Conservation (phyloP, 2,113 vertebrate genomes). For the Girardinichthys multiradiatus region DNA sequence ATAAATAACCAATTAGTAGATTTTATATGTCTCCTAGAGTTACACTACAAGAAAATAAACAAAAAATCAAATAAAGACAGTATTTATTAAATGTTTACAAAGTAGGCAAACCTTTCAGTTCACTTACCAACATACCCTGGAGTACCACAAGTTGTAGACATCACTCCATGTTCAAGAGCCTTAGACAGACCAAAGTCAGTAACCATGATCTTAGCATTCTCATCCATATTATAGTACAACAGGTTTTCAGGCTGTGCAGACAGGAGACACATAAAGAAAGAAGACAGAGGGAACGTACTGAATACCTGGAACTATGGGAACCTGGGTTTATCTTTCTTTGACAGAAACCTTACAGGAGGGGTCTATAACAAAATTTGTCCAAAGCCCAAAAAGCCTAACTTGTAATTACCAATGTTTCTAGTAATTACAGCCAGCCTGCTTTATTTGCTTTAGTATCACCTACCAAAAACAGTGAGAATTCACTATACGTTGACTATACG, state of each 20-base stretch:
- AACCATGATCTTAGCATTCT: slow-evolving; percentile 96
- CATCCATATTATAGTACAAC: slow-evolving; percentile 88
- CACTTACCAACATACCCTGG: slow-evolving; percentile 91
- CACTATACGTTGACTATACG: no score
- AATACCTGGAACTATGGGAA: no score
- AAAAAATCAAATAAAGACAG: neutral
- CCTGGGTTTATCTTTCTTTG: no score
- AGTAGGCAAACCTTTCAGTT: neutral
- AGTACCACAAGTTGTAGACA: slow-evolving; percentile 95
- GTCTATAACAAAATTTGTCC: no score
- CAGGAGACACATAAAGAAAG: neutral
- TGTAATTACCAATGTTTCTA: no score
- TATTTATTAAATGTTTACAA: neutral
- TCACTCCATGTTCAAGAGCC: slow-evolving; percentile 89
- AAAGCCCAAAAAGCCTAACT: no score
- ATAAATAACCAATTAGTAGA: no score
- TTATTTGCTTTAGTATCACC: no score
- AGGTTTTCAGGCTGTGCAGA: slow-evolving; percentile 90
- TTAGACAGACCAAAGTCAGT: slow-evolving; percentile 96
- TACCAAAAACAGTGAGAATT: no score
- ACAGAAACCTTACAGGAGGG: no score
- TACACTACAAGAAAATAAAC: neutral
- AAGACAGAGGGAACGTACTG: neutral
- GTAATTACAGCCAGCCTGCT: no score
- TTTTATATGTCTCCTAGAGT: no score